Evolutionary conservation across 2,113 vertebrate species (phyloP).

Genomic region (Hyperopisus bebe): DNA sequence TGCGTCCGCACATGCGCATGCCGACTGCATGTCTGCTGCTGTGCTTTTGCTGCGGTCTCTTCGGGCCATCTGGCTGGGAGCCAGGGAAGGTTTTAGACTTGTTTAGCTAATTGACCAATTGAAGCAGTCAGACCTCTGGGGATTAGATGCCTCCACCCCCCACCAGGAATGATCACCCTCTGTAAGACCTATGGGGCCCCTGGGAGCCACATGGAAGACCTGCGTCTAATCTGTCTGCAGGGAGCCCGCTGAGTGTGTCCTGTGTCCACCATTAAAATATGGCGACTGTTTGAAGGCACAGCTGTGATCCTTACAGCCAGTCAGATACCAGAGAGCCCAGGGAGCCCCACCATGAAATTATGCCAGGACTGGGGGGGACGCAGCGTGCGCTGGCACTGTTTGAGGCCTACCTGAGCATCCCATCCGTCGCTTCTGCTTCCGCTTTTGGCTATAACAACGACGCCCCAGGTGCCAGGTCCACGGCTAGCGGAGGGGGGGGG

Average conservation of each 20-base stretch:
- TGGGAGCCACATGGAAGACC: neutral
- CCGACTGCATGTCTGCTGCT: neutral
- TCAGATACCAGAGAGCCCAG: neutral
- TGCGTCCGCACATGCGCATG: neutral
- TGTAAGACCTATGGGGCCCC: neutral
- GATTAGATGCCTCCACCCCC: constrained; percentile 31
- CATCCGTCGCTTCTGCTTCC: neutral
- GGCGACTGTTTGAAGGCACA: neutral
- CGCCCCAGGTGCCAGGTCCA: neutral
- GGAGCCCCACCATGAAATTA: neutral
- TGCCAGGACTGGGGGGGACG: neutral
- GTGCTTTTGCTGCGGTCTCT: neutral
- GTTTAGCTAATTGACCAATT: constrained; percentile 31
- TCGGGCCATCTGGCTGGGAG: neutral
- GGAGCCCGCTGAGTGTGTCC: no score
- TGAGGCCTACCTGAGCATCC: neutral
- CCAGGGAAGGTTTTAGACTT: constrained; percentile 17
- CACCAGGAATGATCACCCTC: neutral
- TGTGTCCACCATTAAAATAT: neutral
- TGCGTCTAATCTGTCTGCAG: neutral
- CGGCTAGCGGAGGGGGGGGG: neutral
- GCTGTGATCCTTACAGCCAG: neutral
- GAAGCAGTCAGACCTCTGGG: constrained; percentile 15
- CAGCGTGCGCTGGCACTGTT: neutral
- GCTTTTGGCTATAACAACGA: neutral